Conservation (phyloP, 2,797 vertebrate genomes). For the Peromyscus aztecus region DNA sequence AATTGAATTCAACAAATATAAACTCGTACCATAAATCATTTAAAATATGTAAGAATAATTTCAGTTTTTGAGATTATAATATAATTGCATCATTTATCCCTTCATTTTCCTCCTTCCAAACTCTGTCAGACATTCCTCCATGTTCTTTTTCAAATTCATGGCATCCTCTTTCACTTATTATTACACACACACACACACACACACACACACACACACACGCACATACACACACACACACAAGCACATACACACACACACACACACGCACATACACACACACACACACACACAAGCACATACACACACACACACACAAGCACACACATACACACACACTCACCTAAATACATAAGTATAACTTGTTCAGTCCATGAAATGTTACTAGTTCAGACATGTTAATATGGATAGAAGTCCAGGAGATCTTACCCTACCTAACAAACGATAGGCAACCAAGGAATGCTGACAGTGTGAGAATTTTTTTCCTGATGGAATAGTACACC, state of each 20-base stretch:
- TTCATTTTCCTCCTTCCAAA: background rate
- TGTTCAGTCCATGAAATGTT: background rate
- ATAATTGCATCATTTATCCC: background rate
- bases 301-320: background rate
- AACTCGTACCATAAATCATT: background rate
- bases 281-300: background rate
- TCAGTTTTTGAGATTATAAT: background rate
- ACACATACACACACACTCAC: background rate
- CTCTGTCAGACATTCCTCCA: background rate
- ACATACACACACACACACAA: background rate
- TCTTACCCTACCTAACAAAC: background rate
- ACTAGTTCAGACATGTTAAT: background rate
- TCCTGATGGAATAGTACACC: no score
- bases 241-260: background rate
- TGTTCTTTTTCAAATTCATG: background rate
- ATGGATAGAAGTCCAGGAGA: background rate
- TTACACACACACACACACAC: background rate
- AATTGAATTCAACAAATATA: background rate
- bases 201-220: background rate
- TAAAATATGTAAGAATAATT: no score
- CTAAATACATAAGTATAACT: background rate
- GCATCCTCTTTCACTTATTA: background rate
- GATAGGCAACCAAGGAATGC: background rate
- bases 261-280: background rate
- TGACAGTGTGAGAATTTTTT: background rate